Base-by-base conservation (phyloP, 35 echinoderm and acorn worm genomes). In the Patiria miniata region DNA sequence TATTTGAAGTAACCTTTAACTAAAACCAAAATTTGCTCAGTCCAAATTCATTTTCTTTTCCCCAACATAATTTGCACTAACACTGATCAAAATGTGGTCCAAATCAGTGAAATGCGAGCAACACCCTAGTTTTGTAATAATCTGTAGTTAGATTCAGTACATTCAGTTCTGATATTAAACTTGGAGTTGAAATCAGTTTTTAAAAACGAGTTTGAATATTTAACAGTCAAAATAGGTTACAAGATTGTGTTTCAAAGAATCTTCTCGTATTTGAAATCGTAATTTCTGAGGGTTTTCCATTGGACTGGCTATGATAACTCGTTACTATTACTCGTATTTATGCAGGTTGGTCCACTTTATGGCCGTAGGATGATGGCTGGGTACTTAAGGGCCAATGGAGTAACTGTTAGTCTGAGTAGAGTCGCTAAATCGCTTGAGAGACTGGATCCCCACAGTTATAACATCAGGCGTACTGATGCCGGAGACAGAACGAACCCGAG, bases 291-390 rank as follows among this genome's bases (percentile, higher is more conserved):
- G n/a, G n/a, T n/a, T n/a, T n/a, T n/a, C n/a, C n/a, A n/a, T n/a
- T n/a, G n/a, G n/a, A n/a, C n/a, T n/a, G n/a, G n/a, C n/a, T n/a
- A n/a, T n/a, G n/a, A n/a, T n/a, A n/a, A n/a, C n/a, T n/a, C n/a
- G 7, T 1, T 1, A 22, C 30, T 0, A 65, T 65, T 65, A 6
- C 12, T 47, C 12, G 42, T 65, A 0, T 0, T 65, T 65, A n/a
- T 65, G 30, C 60, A 65, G 60, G n/a, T 65, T 65, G 60, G 60
- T 32, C 60, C 60, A 26, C 60, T 65, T 65, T 65, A 65, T 65
- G 60, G 60, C 7, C 21, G 60, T 1, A 65, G 14, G 30, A 65
- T 65, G 60, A 22, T 65, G 12, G 60, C 30, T 65, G 60, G 60
- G 60, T 65, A 65, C 60, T 22, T 65, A 65, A 65, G 60, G 30